Base-by-base conservation (phyloP, 1,140 invertebrate genomes). In the Seison nebaliae region DNA sequence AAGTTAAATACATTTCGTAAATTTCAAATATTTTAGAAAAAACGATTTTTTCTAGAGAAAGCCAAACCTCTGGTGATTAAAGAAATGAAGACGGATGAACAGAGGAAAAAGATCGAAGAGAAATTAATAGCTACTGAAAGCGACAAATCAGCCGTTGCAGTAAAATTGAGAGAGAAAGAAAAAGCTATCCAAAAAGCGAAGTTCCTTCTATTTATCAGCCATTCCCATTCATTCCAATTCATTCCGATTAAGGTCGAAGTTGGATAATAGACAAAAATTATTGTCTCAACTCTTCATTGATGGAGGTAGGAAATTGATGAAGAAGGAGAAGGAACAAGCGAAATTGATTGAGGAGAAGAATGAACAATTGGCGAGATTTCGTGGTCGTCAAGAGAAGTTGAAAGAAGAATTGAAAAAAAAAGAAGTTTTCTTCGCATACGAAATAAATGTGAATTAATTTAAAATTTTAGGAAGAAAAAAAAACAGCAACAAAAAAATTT, bases 261-360 rank as follows among this genome's bases (percentile, higher is more conserved):
- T 94, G 5, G 68, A 73, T 42, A 69, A 79, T 42, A 84, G 88
- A 53, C 67, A 96, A 36, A 67, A 73, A 44, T 72, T 72, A 15
- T 67, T 98, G 31, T 80, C 94, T 55, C 80, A 78, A 38, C 83
- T 88, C 54, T 84, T 98, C 35, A 67, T 96, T 15, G 76, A 94
- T 6, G 91, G 91, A 1, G 91, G 88, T 5, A 88, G 93, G 60
- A 96, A 98, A 64, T 65, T 98, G 6, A 65, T 96, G 38, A 84
- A 94, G 54, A 94, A 93, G 53, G 84, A 83, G 0, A 79, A 94
- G 57, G 70, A 75, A 6, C 84, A 96, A 51, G 77, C 93, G 46
- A 65, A 71, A 39, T 60, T 94, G 16, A 62, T 96, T 11, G 78
- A 81, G 47, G 75, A 77, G 42, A 78, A 79, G 2, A 73, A 77